Evolutionary conservation across 2,113 vertebrate genomes (phyloP), one percentile per base, ranked within the genome.

Genomic region (Podarcis cretensis): DNA sequence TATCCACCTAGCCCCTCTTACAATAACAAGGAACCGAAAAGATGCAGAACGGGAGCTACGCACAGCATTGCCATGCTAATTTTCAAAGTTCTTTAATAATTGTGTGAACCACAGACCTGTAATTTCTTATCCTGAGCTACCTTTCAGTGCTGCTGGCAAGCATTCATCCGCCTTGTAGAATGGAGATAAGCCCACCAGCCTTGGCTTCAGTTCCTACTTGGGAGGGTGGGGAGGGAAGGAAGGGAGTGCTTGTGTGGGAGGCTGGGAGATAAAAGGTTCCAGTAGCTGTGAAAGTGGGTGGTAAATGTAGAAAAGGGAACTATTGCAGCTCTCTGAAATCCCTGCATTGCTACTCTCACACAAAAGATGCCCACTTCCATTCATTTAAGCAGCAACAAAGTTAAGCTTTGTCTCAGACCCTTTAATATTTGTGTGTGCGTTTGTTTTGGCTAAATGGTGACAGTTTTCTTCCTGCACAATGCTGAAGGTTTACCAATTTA

Each of bases 21-120:
- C 37, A 96, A 96, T 96, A 97, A 95, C 96, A 84, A 91, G 94
- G 96, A 77, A 88, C 87, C 91, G 94, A 92, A 96, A 95, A 97
- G 93, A 93, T 92, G 91, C 85, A 92, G 96, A 95, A 94, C 95
- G 95, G 94, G 96, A 89, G 68, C 59, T 59, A 32, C 3, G 87
- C 91, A 92, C 63, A 91, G 84, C 93, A 57, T 90, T 94, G 91
- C 95, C 93, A 94, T 92, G 86, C 84, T 94, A 89, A 88, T 94
- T 96, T 74, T n/a, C 96, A 90, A 96, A 96, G 94, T 96, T 95
- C 78, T 92, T 88, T 96, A 95, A 94, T 95, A 94, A 94, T 92
- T 89, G 86, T 1, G 14, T 94, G 93, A 95, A 84, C 84, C 92
- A 88, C 79, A 94, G 90, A 94, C 96, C 91, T 94, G 87, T 84